Conservation (phyloP, 2,888 invertebrate species). For the Melipona bicolor region DNA sequence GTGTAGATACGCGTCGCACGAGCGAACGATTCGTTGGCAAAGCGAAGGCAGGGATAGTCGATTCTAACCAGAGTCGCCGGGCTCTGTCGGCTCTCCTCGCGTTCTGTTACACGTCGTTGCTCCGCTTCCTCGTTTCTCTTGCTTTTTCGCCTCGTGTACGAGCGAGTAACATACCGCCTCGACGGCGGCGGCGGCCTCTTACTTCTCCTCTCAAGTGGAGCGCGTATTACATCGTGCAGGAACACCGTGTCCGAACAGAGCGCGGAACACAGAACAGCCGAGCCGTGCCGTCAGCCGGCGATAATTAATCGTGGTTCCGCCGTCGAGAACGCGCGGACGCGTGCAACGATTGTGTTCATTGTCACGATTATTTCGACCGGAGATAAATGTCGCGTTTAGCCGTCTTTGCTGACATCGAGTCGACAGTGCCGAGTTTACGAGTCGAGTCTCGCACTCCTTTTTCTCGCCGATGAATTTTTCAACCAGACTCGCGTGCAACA, state of each 20-base stretch:
- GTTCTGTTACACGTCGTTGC: slow-evolving; percentile 68
- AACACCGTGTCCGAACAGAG: slow-evolving; percentile 41
- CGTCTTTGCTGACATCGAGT: no score
- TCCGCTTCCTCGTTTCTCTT: slow-evolving; percentile 69
- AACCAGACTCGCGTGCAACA: neutral
- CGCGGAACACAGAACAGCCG: slow-evolving; percentile 52
- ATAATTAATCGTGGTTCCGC: slow-evolving; percentile 57
- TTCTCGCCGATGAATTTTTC: slow-evolving; percentile 16
- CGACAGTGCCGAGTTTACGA: no score
- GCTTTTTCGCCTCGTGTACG: slow-evolving; percentile 48
- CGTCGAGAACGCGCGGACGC: slow-evolving; percentile 1
- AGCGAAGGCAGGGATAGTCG: neutral
- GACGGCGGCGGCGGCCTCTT: slow-evolving; percentile 31
- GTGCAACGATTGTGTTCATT: slow-evolving; percentile 14
- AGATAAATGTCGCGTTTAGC: slow-evolving; percentile 1
- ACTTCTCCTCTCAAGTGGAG: slow-evolving; percentile 43
- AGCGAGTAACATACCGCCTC: slow-evolving; percentile 19
- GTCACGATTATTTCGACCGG: slow-evolving; percentile 41
- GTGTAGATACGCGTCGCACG: neutral
- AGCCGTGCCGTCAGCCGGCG: slow-evolving; percentile 39
- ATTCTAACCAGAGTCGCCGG: neutral
- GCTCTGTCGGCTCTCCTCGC: slow-evolving; percentile 44
- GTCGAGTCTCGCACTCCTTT: no score
- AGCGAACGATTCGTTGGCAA: neutral
- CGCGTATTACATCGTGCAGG: slow-evolving; percentile 17